Percentiles rank a stretch among this genome's conserved stretches.
Conservation (phyloP, 2,888 invertebrate species). For the Melinopterus prodromus region DNA sequence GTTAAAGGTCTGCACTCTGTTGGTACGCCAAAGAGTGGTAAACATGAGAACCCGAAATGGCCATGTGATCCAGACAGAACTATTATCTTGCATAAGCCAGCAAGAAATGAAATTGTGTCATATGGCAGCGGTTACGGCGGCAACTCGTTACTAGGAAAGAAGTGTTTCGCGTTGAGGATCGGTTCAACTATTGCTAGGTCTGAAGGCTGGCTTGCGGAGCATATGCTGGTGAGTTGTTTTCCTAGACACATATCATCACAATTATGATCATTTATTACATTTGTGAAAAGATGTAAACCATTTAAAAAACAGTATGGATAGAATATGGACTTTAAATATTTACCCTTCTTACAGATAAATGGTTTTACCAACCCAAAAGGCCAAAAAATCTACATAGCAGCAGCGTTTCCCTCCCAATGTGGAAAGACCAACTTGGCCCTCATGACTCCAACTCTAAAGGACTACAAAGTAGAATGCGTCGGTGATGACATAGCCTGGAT, state of each 20-base stretch:
- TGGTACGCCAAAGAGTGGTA: conserved; percentile 74
- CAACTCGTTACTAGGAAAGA: conserved; percentile 96
- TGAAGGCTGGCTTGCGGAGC: conserved; percentile 99
- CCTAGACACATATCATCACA: too few relatives aligned
- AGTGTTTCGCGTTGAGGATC: conserved; percentile 95
- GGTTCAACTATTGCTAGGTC: conserved; percentile 93
- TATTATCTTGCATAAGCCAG: conserved; percentile 89
- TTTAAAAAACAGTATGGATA: too few relatives aligned
- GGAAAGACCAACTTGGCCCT: conserved; percentile 99
- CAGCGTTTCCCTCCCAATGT: conserved; percentile 98
- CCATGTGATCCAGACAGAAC: conserved; percentile 96
- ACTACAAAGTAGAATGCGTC: conserved; percentile 91
- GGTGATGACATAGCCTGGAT: conserved; percentile 99
- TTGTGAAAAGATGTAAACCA: too few relatives aligned
- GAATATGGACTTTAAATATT: too few relatives aligned
- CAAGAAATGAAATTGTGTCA: conserved; percentile 85
- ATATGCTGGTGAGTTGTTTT: conserved; percentile 76
- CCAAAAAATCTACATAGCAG: conserved; percentile 91
- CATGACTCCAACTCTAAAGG: conserved; percentile 93
- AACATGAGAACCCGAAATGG: conserved; percentile 80
- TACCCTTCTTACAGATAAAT: conserved; percentile 66
- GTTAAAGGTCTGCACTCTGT: conserved; percentile 92
- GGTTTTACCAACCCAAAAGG: conserved; percentile 93
- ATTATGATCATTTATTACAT: too few relatives aligned
- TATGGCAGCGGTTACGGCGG: conserved; percentile 98